These are phyloP conservation scores for Chromis chromis DNA, from an alignment of 2,797 vertebrate species.

Conservation along the genomic window DNA sequence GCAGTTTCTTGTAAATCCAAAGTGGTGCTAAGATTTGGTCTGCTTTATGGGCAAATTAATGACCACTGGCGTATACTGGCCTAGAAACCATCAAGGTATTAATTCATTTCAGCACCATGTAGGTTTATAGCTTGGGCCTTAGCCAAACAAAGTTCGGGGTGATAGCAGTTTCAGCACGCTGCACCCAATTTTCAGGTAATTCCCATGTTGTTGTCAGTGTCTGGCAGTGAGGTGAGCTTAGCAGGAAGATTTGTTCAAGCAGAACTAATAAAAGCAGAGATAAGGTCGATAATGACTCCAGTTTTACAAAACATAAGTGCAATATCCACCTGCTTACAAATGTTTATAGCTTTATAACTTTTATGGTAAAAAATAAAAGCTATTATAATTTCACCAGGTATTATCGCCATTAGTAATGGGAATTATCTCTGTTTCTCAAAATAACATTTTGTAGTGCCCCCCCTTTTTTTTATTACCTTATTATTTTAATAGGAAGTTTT, in stretches of 20 bases:
- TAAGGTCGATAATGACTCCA: constrained; percentile 24
- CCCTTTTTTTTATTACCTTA: neutral
- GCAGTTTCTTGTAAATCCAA: constrained; percentile 48
- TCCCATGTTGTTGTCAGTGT: constrained; percentile 35
- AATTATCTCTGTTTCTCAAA: constrained; percentile 21
- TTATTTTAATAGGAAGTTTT: constrained; percentile 25
- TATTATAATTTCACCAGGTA: neutral
- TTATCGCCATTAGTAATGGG: neutral
- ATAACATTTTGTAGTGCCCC: neutral
- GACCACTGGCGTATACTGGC: constrained; percentile 30
- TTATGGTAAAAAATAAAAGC: constrained; percentile 1
- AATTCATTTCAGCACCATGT: constrained; percentile 44
- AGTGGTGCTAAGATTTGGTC: constrained; percentile 33
- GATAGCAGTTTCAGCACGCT: constrained; percentile 35
- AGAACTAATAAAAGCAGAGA: constrained; percentile 47
- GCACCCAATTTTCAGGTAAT: constrained; percentile 55
- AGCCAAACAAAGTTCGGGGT: constrained; percentile 33
- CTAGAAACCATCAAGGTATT: constrained; percentile 44
- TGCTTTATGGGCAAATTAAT: constrained; percentile 47
- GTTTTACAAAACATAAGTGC: constrained; percentile 20
- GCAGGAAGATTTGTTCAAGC: constrained; percentile 31
- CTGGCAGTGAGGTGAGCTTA: constrained; percentile 49
- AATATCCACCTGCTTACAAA: neutral
- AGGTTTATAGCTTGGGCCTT: constrained; percentile 42
- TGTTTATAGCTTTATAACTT: constrained; percentile 11